Evolutionary conservation across 2,113 vertebrate species (phyloP), one percentile per base, ranked within the genome.

Genomic region (Malurus alboscapulatus): DNA sequence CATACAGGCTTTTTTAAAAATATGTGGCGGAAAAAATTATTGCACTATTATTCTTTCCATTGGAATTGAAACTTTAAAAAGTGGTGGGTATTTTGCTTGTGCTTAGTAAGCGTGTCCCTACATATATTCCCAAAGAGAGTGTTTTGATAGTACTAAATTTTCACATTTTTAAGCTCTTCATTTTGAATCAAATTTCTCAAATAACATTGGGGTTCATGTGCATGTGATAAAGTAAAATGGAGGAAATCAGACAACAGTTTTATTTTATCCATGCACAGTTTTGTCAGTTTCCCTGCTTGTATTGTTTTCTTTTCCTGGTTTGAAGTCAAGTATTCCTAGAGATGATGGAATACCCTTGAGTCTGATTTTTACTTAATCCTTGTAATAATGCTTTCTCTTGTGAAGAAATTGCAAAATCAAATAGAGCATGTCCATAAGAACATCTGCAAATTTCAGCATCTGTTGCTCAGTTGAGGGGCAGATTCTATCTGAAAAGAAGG

Each of bases 351-450:
- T 47, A 69, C 67, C 6, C 27, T 55, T 65, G 34, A 17, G 22
- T 51, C 51, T 36, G 44, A 47, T 34, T 84, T 95, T 67, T 74
- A 51, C 55, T 34, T 77, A 69, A 61, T 62, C 19, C 38, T 32
- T 50, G 9, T 27, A 71, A 17, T 54, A 81, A 42, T 27, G 40
- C 13, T n/a, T 76, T 36, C 25, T 68, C 40, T 54, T 29, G 7
- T 42, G 63, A 91, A 63, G 55, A 86, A 66, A 83, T 69, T 62
- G n/a, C 17, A 83, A 81, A 91, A 67, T 9, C 21, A 55, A 94
- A 89, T 27, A 48, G 8, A 53, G 9, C 29, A n/a, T 19, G 24
- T 45, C 53, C 18, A 36, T 45, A 45, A 84, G 82, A 80, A 63
- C 53, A 1, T 44, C 11, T 0, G 1, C 34, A 71, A 34, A 63